Conservation (phyloP, 2,797 vertebrate species). For the Kryptopterus vitreolus region DNA sequence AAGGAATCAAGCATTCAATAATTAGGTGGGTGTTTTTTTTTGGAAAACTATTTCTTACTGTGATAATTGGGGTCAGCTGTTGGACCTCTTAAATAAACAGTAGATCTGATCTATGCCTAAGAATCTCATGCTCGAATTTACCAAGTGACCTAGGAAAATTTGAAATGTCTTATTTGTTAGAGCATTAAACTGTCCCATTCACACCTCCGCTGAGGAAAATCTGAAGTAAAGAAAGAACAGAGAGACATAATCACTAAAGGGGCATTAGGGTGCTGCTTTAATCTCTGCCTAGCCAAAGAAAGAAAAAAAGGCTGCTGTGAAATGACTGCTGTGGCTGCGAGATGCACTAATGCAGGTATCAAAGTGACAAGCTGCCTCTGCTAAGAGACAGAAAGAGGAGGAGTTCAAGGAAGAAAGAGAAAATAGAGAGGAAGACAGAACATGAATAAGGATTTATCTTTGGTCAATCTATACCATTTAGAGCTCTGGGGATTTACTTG, state of each 20-base stretch:
- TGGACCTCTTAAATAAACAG: slow-evolving; percentile 32
- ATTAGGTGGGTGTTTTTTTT: slow-evolving; percentile 22
- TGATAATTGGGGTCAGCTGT: slow-evolving; percentile 36
- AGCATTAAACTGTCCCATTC: slow-evolving; percentile 6
- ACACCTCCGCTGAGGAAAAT: not conserved
- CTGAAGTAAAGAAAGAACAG: not conserved
- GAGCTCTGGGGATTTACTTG: slow-evolving; percentile 53
- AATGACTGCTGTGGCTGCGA: slow-evolving; percentile 26
- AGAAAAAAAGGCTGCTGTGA: slow-evolving; percentile 18
- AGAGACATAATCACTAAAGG: slow-evolving; percentile 3
- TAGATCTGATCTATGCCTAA: slow-evolving; percentile 32
- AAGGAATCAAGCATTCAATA: slow-evolving; percentile 20
- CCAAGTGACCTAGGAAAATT: not conserved
- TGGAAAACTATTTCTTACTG: slow-evolving; percentile 21
- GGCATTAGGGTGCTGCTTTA: slow-evolving; percentile 30
- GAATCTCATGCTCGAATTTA: slow-evolving; percentile 1
- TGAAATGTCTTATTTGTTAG: not conserved
- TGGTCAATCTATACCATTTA: slow-evolving; percentile 52
- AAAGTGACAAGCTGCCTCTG: slow-evolving; percentile 34
- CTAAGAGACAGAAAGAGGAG: slow-evolving; percentile 22
- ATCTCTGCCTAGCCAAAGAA: slow-evolving; percentile 19
- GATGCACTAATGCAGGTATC: slow-evolving; percentile 40
- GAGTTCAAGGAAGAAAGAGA: slow-evolving; percentile 2
- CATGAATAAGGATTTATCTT: slow-evolving; percentile 44
- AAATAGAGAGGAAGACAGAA: slow-evolving; percentile 38